Conservation (phyloP, 2,113 vertebrate genomes). For the Myrmecobius fasciatus region DNA sequence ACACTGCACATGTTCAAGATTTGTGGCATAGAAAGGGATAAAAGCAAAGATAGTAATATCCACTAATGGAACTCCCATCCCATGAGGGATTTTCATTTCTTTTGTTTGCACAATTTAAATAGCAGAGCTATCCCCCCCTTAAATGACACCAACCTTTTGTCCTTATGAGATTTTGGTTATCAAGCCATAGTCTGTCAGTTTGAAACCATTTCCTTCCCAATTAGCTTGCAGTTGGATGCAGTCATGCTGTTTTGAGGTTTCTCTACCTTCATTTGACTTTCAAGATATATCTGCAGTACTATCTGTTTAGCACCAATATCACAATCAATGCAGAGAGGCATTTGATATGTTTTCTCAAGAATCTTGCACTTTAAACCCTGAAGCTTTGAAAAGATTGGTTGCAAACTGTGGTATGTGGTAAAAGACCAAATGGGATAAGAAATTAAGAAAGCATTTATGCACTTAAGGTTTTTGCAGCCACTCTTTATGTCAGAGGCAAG, state of each 20-base stretch:
- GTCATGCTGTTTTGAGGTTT: conserved; percentile 64
- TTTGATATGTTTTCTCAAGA: conserved; percentile 54
- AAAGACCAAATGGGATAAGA: conserved; percentile 36
- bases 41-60: conserved; percentile 79
- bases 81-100: conserved; percentile 71
- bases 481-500: not conserved
- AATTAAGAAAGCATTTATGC: conserved; percentile 4
- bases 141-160: conserved; percentile 69
- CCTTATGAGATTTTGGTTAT: conserved; percentile 62
- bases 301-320: conserved; percentile 72
- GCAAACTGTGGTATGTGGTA: conserved; percentile 28
- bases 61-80: conserved; percentile 78
- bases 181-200: conserved; percentile 66
- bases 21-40: conserved; percentile 81
- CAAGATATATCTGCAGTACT: conserved; percentile 66
- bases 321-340: conserved; percentile 54
- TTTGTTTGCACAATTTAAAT: conserved; percentile 76
- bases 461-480: conserved; percentile 36
- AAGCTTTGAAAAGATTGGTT: not conserved
- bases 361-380: conserved; percentile 57
- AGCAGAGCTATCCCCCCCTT: conserved; percentile 73
- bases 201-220: conserved; percentile 75
- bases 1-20: conserved; percentile 83
- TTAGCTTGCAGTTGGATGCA: conserved; percentile 70
- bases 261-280: conserved; percentile 76